A percentile compares a stretch with the other conserved stretches of the same genome.
Conservation (phyloP, 92 coral and sea anemone species). For the Actinernus sp. region DNA sequence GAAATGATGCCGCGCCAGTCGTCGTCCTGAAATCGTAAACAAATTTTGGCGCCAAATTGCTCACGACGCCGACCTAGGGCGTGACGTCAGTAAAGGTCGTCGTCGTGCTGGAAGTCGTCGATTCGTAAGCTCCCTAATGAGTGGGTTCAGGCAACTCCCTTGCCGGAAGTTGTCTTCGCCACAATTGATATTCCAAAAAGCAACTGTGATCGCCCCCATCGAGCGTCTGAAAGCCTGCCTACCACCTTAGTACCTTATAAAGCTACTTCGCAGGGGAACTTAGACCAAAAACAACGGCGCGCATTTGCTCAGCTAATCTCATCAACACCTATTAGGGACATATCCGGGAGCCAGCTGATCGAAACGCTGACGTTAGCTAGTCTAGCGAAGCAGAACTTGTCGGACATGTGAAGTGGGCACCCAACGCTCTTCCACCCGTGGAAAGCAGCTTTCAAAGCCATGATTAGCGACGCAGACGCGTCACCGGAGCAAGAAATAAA, state of each 20-base stretch:
- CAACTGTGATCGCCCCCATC: background rate
- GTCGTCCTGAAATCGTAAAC: no score
- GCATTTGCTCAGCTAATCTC: background rate
- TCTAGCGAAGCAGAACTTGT: conserved; percentile 36
- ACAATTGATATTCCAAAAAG: no score
- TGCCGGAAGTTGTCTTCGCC: background rate
- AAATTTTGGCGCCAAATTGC: no score
- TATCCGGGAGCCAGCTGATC: conserved; percentile 28
- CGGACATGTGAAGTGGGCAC: conserved; percentile 26
- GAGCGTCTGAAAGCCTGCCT: background rate
- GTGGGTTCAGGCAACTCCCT: no score
- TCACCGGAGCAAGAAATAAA: conserved; percentile 48
- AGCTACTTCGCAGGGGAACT: background rate
- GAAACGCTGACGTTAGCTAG: conserved; percentile 45
- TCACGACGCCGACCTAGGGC: no score
- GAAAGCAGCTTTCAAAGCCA: conserved; percentile 58
- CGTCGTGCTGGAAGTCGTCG: no score
- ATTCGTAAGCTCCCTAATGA: no score
- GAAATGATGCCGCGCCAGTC: no score
- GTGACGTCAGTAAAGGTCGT: no score
- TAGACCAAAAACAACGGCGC: no score
- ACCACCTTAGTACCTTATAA: background rate
- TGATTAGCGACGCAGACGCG: conserved; percentile 26
- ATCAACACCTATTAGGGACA: conserved; percentile 19
- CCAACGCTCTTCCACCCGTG: conserved; percentile 48